phyloP scores from a whole-genome alignment of 2,113 vertebrate genomes.

The Megaptera novaeangliae region DNA sequence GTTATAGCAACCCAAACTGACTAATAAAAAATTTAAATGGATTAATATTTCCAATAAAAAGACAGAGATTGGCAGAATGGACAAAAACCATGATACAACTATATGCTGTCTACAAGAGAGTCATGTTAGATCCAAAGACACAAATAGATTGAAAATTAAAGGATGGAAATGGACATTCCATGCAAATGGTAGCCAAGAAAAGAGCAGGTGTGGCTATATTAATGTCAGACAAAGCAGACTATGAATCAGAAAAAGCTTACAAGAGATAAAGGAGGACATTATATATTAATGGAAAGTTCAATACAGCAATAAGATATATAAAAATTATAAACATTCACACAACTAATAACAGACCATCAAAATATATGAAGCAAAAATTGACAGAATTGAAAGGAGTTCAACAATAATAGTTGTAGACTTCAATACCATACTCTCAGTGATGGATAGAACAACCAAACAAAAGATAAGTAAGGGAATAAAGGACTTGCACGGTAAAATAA shows the following conservation, averaged over 20 bases:
- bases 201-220: background rate
- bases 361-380: background rate
- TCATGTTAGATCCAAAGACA: background rate
- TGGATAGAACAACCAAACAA: background rate
- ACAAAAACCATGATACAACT: background rate
- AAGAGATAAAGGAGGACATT: background rate
- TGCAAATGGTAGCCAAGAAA: background rate
- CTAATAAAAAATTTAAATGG: too few relatives aligned
- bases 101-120: background rate
- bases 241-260: background rate
- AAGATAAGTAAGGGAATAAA: background rate
- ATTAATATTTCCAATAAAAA: too few relatives aligned
- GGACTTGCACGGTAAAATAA: background rate
- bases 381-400: background rate
- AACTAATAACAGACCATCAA: background rate
- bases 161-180: background rate
- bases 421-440: background rate
- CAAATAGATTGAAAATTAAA: background rate
- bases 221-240: background rate
- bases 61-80: too few relatives aligned
- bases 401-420: background rate
- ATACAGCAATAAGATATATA: background rate
- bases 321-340: background rate
- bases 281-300: background rate
- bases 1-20: too few relatives aligned